Evolutionary conservation across 1,140 invertebrate genomes (phyloP).

Genomic region (Leptopilina clavipes): DNA sequence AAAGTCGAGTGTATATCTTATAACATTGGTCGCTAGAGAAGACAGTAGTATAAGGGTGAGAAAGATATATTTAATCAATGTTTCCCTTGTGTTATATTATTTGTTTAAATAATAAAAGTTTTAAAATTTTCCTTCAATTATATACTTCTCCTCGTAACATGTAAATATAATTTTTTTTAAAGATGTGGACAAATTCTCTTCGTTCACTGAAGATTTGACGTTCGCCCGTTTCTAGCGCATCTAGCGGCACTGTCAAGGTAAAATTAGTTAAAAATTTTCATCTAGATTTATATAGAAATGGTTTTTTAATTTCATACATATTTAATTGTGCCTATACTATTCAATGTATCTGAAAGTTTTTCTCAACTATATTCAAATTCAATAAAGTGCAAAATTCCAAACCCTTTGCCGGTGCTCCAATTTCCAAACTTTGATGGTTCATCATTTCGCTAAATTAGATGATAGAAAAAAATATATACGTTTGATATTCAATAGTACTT

Average conservation of each 20-base stretch:
- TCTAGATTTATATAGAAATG: too few relatives aligned
- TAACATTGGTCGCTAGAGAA: slow-evolving; percentile 48
- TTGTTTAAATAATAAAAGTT: background rate
- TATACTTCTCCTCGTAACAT: background rate
- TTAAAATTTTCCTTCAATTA: background rate
- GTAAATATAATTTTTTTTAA: slow-evolving; percentile 56
- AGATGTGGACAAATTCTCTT: slow-evolving; percentile 74
- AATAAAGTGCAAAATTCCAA: too few relatives aligned
- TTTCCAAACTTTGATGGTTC: too few relatives aligned
- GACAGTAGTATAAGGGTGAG: slow-evolving; percentile 66
- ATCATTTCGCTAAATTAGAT: too few relatives aligned
- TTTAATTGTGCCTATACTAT: too few relatives aligned
- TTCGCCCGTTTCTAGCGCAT: slow-evolving; percentile 74
- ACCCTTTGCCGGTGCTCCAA: too few relatives aligned
- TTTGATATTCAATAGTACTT: too few relatives aligned
- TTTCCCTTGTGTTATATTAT: background rate
- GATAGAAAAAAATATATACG: too few relatives aligned
- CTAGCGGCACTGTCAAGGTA: slow-evolving; percentile 75
- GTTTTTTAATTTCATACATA: too few relatives aligned
- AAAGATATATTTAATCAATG: slow-evolving; percentile 49
- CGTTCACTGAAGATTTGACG: slow-evolving; percentile 73
- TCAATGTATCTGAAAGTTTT: too few relatives aligned
- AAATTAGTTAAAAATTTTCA: slow-evolving; percentile 45
- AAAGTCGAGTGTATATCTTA: slow-evolving; percentile 61
- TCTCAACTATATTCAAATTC: too few relatives aligned